Evolutionary conservation across 2,888 invertebrate species (phyloP).

Genomic region (Hypena proboscidalis): DNA sequence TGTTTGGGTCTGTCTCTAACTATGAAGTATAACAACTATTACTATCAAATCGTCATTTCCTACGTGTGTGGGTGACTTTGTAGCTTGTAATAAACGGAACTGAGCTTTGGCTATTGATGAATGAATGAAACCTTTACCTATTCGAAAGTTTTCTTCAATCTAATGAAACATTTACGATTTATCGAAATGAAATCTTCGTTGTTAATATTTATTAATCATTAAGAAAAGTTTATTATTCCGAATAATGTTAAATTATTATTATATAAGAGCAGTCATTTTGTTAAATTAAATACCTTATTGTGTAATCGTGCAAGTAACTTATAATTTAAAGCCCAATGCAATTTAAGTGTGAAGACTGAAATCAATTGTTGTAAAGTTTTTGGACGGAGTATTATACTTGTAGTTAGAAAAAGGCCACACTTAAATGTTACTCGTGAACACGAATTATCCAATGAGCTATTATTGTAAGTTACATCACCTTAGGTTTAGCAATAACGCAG

Average conservation of each 20-base stretch:
- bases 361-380: constrained; percentile 40
- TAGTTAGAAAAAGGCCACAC: constrained; percentile 48
- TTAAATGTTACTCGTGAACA: constrained; percentile 50
- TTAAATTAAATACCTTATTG: constrained; percentile 6
- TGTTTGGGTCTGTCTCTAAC: constrained; percentile 42
- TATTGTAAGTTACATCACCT: constrained; percentile 51
- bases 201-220: no score
- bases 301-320: constrained; percentile 16
- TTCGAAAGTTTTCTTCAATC: no score
- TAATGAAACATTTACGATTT: no score
- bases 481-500: constrained; percentile 48
- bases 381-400: constrained; percentile 47
- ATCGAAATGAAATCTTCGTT: no score
- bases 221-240: no score
- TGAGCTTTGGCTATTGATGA: not conserved
- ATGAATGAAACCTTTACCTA: not conserved
- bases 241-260: no score
- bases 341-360: constrained; percentile 49
- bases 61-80: constrained; percentile 9
- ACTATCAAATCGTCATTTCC: constrained; percentile 20
- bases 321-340: constrained; percentile 36
- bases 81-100: no score
- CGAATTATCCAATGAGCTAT: constrained; percentile 58
- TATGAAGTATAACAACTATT: constrained; percentile 44
- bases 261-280: no score